These are phyloP conservation scores for Antennarius striatus DNA, from an alignment of 2,113 vertebrate species.

Conservation along the genomic window DNA sequence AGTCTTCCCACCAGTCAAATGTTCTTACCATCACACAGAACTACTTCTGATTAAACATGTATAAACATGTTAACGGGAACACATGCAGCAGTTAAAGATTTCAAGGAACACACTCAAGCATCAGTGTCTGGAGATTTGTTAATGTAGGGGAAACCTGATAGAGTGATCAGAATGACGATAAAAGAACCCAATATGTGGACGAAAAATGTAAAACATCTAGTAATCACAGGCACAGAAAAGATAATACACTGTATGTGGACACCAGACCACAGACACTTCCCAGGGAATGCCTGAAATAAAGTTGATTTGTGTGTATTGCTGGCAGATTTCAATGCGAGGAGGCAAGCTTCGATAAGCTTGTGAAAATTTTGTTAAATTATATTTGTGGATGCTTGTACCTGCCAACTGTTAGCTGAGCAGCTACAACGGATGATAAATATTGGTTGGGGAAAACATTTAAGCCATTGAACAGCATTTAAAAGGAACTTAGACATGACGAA, in stretches of 20 bases:
- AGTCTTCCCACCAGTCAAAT: constrained; percentile 5
- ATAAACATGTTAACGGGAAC: background rate
- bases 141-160: no score
- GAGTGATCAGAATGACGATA: no score
- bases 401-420: constrained; percentile 45
- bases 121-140: no score
- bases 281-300: constrained; percentile 8
- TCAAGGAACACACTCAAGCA: no score
- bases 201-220: no score
- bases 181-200: no score
- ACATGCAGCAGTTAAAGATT: background rate
- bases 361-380: constrained; percentile 44
- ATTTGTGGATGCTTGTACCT: constrained; percentile 55
- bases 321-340: constrained; percentile 29
- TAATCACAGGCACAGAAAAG: background rate
- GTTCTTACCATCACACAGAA: constrained; percentile 1
- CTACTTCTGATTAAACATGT: background rate
- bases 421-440: constrained; percentile 42
- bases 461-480: constrained; percentile 42
- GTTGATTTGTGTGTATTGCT: constrained; percentile 24
- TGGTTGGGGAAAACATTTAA: constrained; percentile 50
- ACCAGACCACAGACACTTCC: background rate
- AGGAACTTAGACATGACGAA: constrained; percentile 33
- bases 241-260: background rate
- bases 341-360: constrained; percentile 25